These are phyloP conservation scores for Amphipyra berbera DNA, from an alignment of 2,888 invertebrate genomes.

Conservation along the genomic window DNA sequence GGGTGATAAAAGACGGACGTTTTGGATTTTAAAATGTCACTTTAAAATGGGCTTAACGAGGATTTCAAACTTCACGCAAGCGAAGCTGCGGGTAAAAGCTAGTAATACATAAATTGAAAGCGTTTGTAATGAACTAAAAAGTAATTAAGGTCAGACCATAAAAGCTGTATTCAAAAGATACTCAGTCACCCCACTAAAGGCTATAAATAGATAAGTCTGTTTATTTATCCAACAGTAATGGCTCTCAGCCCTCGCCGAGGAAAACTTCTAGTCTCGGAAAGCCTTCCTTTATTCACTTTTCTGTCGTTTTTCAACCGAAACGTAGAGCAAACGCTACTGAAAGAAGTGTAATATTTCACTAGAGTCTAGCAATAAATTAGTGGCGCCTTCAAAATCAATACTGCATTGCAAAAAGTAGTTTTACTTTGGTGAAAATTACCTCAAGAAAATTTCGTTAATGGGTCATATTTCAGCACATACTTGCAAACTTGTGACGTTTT, in stretches of 20 bases:
- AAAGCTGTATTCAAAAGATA: slow-evolving; percentile 34
- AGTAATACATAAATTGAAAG: slow-evolving; percentile 13
- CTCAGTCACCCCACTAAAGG: slow-evolving; percentile 17
- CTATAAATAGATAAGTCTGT: slow-evolving; percentile 48
- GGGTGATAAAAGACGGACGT: too few relatives aligned
- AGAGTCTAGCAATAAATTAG: slow-evolving; percentile 53
- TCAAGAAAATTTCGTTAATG: too few relatives aligned
- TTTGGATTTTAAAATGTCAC: too few relatives aligned
- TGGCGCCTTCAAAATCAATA: slow-evolving; percentile 22
- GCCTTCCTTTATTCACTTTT: slow-evolving; percentile 43
- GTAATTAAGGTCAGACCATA: slow-evolving; percentile 31
- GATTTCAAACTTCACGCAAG: too few relatives aligned
- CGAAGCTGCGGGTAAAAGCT: too few relatives aligned
- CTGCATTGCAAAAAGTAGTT: slow-evolving; percentile 15
- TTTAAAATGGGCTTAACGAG: too few relatives aligned
- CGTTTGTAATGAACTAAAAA: slow-evolving; percentile 28
- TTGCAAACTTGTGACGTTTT: too few relatives aligned
- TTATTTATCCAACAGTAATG: slow-evolving; percentile 55
- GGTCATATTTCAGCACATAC: too few relatives aligned
- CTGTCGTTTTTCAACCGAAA: slow-evolving; percentile 52
- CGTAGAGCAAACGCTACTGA: slow-evolving; percentile 45
- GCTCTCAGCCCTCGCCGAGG: slow-evolving; percentile 41
- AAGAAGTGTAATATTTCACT: slow-evolving; percentile 61
- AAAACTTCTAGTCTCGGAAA: slow-evolving; percentile 43
- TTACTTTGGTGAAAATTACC: not conserved